Base-by-base conservation (phyloP, 2,113 vertebrate genomes). In the Suncus etruscus region DNA sequence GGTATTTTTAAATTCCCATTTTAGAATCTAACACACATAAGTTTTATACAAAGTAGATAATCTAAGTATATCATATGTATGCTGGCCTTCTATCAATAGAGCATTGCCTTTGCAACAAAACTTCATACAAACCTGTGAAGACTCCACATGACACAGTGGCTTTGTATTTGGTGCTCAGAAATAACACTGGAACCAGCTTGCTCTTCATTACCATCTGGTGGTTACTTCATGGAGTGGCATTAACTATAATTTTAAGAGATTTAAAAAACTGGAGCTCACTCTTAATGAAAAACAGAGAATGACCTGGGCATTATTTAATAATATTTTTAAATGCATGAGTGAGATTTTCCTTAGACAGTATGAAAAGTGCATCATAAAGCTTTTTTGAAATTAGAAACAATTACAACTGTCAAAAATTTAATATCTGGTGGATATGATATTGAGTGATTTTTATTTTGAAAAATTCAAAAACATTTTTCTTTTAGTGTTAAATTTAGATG, bases 171-270 rank as follows among this genome's bases (percentile, higher is more conserved):
- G 90, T 87, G 70, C 91, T 76, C 47, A 50, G 50, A 95, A 92
- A 39, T 39, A 79, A 93, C 61, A 51, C 0, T 0, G 6, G 75
- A 97, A n/a, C 65, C 93, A 96, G 66, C 61, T 89, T 98, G 97
- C 97, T 98, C 98, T 98, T 97, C 97, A 96, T 98, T 97, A 97
- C 97, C 97, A 97, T 96, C 97, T 98, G 97, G 95, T 97, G 98
- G 97, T 83, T 96, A 89, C 94, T 96, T 81, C 45, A 22, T 51
- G 91, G 87, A 97, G 96, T 93, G 92, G 86, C 97, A 97, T 95
- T 97, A 95, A 78, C 91, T 50, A 68, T n/a, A 29, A 89, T 81
- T 96, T 87, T 76, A 73, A 95, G 92, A 92, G 70, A 86, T 54
- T 89, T 82, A 81, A 65, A 29, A 18, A 68, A 86, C 48, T 73